Conservation (phyloP, 2,113 vertebrate species). For the Paraplagusia blochii region DNA sequence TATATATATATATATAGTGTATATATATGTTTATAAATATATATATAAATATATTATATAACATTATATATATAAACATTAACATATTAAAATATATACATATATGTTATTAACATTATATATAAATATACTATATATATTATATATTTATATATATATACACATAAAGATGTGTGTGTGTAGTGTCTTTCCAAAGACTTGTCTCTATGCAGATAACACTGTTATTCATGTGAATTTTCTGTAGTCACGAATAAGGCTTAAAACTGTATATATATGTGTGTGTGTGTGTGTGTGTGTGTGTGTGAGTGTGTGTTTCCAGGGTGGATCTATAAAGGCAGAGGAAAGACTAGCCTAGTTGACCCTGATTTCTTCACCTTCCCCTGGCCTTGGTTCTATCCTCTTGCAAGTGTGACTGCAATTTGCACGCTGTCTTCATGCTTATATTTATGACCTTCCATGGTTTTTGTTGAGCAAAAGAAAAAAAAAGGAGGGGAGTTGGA, state of each 20-base stretch:
- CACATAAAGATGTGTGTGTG: too few species aligned
- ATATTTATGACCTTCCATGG: slow-evolving; percentile 69
- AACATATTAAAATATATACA: too few species aligned
- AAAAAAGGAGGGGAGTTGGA: too few species aligned
- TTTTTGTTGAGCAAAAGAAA: slow-evolving; percentile 69
- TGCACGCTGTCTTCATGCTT: slow-evolving; percentile 73
- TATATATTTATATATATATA: too few species aligned
- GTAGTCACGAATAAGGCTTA: too few species aligned
- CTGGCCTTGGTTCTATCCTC: slow-evolving; percentile 59
- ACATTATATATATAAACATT: too few species aligned
- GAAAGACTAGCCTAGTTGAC: slow-evolving; percentile 37
- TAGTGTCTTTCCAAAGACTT: not conserved
- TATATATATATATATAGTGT: too few species aligned
- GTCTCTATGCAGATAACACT: slow-evolving; percentile 5
- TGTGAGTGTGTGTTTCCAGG: slow-evolving; percentile 26
- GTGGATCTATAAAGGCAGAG: slow-evolving; percentile 47
- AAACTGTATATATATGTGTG: slow-evolving; percentile 19
- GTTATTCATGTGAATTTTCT: too few species aligned
- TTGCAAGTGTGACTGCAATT: slow-evolving; percentile 75
- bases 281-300: slow-evolving; percentile 22
- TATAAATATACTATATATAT: too few species aligned
- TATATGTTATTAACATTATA: too few species aligned
- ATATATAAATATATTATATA: too few species aligned
- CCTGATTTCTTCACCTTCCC: slow-evolving; percentile 52
- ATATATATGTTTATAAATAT: too few species aligned